Evolutionary conservation across 2,797 vertebrate genomes (phyloP), one percentile per base, ranked within the genome.

Genomic region (Limosa lapponica): DNA sequence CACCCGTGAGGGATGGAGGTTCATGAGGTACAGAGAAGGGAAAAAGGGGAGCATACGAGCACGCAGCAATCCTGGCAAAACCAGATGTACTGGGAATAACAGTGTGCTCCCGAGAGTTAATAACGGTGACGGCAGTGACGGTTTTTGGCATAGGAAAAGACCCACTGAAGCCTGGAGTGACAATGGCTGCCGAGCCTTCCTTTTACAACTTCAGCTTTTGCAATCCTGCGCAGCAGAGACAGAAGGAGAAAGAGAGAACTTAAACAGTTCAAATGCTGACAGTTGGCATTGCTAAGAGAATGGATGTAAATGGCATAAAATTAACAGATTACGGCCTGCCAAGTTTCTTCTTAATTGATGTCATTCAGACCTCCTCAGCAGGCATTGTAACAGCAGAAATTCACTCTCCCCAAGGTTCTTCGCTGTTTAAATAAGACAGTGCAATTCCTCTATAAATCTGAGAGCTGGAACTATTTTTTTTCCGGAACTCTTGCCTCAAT

Each of bases 231-330:
- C 70, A 54, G 91, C 69, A 84, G 78, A 94, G 86, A 86, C 91
- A 91, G 85, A 89, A 84, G 94, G 82, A 82, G 79, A 85, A 90
- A 90, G 82, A 71, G 72, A 86, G 82, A 96, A 87, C 67, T 93
- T 49, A 32, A 80, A 71, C 87, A 74, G 82, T 93, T 93, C 89
- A 73, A 91, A 72, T 80, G 73, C 82, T 96, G 96, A 84, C 91
- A 97, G 89, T 84, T 95, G 95, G 95, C 95, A 85, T 65, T 77
- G 91, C 90, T 88, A n/a, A 46, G 80, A 94, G 77, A 92, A 73
- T 82, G 89, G 80, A 85, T 89, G 92, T n/a, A 94, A 96, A 91
- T 62, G 92, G 91, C 89, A 96, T 67, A 85, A 93, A 97, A 97
- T 96, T 93, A 95, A 87, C 96, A 92, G 91, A 80, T 91, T 61